A percentile compares a stretch with the other conserved stretches of the same genome.
phyloP scores from a whole-genome alignment of 37 sponge, comb jelly and placozoan species.

The Aphrocallistes beatrix region DNA sequence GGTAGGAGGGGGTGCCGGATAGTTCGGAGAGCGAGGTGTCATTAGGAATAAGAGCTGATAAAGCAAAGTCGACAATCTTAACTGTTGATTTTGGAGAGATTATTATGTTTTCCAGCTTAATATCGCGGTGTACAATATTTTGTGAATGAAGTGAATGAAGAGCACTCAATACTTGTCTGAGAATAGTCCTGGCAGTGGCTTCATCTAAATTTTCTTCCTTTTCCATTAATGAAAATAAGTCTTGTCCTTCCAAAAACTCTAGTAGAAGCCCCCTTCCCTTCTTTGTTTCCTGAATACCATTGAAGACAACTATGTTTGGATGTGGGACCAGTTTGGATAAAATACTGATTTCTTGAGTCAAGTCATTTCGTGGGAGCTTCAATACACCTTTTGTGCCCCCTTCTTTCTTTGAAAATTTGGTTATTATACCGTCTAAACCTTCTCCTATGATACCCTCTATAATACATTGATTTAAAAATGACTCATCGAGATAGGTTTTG shows the following conservation, averaged over 20 bases:
- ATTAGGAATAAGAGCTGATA: not conserved
- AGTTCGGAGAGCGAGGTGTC: not conserved
- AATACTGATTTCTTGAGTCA: not conserved
- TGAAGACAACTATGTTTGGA: not conserved
- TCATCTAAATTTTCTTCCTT: not conserved
- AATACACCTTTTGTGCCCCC: not conserved
- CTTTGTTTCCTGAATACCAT: not conserved
- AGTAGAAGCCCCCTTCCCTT: not conserved
- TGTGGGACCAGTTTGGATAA: not conserved
- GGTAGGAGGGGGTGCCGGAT: constrained; percentile 5
- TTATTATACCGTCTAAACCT: not conserved
- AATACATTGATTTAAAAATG: not conserved
- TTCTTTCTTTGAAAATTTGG: not conserved
- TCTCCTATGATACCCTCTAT: not conserved
- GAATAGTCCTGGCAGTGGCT: not conserved
- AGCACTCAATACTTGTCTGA: not conserved
- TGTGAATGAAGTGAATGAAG: not conserved
- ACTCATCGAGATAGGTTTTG: not conserved
- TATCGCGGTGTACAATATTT: not conserved
- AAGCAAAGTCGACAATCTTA: not conserved
- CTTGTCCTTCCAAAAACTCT: not conserved
- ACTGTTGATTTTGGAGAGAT: not conserved
- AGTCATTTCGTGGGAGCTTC: not conserved
- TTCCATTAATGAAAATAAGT: not conserved
- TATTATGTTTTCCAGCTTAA: not conserved